Conservation (phyloP, 2,797 vertebrate genomes). For the Molossus alvarezi region DNA sequence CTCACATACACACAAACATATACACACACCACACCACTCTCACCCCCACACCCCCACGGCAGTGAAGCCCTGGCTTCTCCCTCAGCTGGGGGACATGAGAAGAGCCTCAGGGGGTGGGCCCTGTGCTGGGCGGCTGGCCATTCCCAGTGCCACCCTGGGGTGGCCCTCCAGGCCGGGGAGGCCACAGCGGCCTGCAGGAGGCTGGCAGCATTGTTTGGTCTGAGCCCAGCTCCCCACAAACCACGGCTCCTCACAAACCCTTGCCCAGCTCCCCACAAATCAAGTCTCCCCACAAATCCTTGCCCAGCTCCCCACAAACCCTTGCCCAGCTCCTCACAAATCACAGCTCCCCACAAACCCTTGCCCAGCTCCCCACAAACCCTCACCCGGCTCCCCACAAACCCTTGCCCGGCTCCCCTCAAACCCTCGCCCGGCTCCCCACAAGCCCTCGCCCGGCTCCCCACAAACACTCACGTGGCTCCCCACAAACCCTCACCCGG, state of each 20-base stretch:
- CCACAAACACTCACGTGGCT: too few relatives aligned
- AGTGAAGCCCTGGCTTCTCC: accelerated
- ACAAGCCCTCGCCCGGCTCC: neutral
- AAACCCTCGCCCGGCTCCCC: neutral
- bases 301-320: too few relatives aligned
- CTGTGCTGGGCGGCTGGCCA: neutral
- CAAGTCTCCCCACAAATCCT: too few relatives aligned
- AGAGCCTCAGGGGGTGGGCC: neutral
- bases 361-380: too few relatives aligned
- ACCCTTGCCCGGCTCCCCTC: neutral
- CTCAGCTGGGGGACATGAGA: accelerated
- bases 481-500: too few relatives aligned
- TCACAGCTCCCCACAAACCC: too few relatives aligned
- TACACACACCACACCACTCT: too few relatives aligned
- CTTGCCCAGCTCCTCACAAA: too few relatives aligned
- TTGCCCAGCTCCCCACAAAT: too few relatives aligned
- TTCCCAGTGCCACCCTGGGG: neutral
- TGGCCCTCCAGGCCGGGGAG: neutral
- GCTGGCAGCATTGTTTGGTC: accelerated
- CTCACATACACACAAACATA: neutral
- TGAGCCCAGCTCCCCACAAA: too few relatives aligned
- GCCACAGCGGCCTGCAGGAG: accelerated
- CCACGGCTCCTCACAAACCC: too few relatives aligned
- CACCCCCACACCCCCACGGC: neutral
- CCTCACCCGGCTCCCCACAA: too few relatives aligned